A percentile compares a stretch with the other conserved stretches of the same genome.
Conservation (phyloP, 2,797 vertebrate genomes). For the Discoglossus pictus region DNA sequence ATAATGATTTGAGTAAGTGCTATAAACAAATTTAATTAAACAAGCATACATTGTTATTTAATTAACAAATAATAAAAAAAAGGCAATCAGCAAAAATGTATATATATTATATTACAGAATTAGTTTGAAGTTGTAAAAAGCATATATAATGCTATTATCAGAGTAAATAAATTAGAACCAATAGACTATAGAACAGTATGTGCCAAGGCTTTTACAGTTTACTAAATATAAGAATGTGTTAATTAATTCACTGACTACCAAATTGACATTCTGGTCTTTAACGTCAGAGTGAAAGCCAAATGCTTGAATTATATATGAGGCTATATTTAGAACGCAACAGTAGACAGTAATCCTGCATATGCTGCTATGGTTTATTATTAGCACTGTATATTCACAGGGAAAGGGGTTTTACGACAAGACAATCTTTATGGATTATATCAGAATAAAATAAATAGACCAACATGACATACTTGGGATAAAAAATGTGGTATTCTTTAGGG, state of each 20-base stretch:
- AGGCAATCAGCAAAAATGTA: too few species aligned
- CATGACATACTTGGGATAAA: constrained; percentile 5
- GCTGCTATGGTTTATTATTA: constrained; percentile 20
- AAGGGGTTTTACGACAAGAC: not conserved
- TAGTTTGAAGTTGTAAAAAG: too few species aligned
- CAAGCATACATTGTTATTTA: too few species aligned
- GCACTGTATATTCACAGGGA: constrained; percentile 3
- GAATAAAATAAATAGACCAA: constrained; percentile 1
- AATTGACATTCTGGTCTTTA: constrained; percentile 35
- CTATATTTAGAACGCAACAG: constrained; percentile 36
- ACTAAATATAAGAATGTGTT: constrained; percentile 19
- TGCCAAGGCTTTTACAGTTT: not conserved
- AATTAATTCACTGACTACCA: constrained; percentile 30
- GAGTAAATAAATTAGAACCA: too few species aligned
- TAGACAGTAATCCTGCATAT: constrained; percentile 31
- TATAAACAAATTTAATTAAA: too few species aligned
- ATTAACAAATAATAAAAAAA: too few species aligned
- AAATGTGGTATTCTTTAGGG: constrained; percentile 18
- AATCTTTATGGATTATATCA: not conserved
- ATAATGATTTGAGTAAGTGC: too few species aligned
- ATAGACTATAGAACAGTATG: too few species aligned
- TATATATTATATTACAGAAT: too few species aligned
- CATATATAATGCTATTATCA: too few species aligned
- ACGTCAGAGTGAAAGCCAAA: constrained; percentile 28
- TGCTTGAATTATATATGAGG: constrained; percentile 41